phyloP scores from a whole-genome alignment of 2,113 vertebrate genomes.

The Ailurus styani region DNA sequence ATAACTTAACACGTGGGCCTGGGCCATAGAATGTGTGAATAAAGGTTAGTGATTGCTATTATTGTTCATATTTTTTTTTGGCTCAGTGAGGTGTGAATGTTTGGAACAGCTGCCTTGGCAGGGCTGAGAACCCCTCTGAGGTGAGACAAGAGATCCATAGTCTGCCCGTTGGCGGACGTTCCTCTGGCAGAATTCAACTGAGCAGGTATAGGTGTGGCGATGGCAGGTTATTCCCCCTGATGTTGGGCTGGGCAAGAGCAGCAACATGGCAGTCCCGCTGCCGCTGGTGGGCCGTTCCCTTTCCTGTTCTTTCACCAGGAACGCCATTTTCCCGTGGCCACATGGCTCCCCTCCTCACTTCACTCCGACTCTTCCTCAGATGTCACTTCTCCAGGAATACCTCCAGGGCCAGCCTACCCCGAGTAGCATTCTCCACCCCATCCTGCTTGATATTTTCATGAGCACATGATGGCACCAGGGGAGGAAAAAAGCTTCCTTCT shows the following conservation, averaged over 20 bases:
- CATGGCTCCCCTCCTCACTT: neutral
- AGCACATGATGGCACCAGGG: rapidly evolving
- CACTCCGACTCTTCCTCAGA: neutral
- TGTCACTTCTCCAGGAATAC: neutral
- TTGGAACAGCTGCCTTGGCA: neutral
- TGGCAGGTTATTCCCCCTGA: neutral
- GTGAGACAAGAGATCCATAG: neutral
- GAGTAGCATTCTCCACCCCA: neutral
- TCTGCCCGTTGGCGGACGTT: rapidly evolving
- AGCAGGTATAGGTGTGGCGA: rapidly evolving
- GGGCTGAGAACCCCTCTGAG: neutral
- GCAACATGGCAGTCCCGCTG: neutral
- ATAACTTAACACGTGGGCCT: neutral
- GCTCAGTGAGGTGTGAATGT: neutral
- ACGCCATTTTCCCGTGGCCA: neutral
- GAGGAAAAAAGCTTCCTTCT: neutral
- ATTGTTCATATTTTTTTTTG: neutral
- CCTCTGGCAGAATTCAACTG: rapidly evolving
- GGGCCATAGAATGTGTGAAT: neutral
- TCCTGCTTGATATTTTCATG: neutral
- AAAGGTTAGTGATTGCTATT: neutral
- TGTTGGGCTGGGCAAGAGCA: neutral
- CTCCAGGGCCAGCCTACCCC: neutral
- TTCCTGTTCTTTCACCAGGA: neutral
- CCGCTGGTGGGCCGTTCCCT: neutral